Conservation (phyloP, 2,888 invertebrate species). For the Pherbina coryleti region DNA sequence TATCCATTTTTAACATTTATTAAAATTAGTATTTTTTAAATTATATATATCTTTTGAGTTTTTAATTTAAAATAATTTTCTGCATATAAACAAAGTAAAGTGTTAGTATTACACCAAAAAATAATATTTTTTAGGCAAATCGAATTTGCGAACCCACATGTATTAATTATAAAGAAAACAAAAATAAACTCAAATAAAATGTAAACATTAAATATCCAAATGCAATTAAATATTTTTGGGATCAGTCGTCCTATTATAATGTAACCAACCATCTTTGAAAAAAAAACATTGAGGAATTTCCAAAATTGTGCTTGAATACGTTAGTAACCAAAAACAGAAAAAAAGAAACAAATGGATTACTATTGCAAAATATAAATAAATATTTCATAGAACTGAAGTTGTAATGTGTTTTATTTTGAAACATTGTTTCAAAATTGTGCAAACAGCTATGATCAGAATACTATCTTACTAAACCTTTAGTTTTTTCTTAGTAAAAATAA, state of each 20-base stretch:
- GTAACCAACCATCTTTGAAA: constrained; percentile 34
- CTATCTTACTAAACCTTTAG: too few species aligned
- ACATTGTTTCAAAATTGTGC: not conserved
- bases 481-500: too few species aligned
- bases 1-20: not conserved
- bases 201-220: constrained; percentile 29
- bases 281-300: constrained; percentile 38
- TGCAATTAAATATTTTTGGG: constrained; percentile 41
- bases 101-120: constrained; percentile 36
- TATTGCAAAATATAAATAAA: constrained; percentile 44
- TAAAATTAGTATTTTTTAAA: not conserved
- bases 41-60: constrained; percentile 6
- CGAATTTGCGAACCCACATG: constrained; percentile 33
- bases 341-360: constrained; percentile 21
- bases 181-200: constrained; percentile 30
- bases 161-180: constrained; percentile 25
- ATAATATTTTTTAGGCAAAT: constrained; percentile 31
- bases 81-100: constrained; percentile 21
- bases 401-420: constrained; percentile 26
- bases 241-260: constrained; percentile 43
- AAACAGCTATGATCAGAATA: not conserved
- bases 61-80: not conserved
- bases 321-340: constrained; percentile 32
- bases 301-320: constrained; percentile 45
- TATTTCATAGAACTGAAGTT: constrained; percentile 44